phyloP scores from a whole-genome alignment of 2,113 vertebrate species.

The Cyprinodon variegatus region DNA sequence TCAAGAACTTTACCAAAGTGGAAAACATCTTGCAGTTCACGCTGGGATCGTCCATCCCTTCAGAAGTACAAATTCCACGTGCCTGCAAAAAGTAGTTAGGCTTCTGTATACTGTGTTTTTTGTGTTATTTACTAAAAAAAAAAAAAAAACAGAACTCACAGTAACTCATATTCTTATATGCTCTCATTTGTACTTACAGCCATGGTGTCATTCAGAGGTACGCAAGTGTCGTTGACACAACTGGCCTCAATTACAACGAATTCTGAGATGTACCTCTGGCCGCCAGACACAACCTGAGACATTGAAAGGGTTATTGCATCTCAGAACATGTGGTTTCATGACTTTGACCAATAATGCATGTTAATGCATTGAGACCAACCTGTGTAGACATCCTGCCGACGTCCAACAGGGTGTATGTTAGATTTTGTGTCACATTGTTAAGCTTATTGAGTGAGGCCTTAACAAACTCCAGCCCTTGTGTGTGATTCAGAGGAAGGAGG shows the following conservation, averaged over 20 bases:
- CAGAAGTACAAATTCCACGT: constrained; percentile 72
- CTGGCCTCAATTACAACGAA: constrained; percentile 74
- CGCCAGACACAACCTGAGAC: constrained; percentile 67
- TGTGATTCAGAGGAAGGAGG: constrained; percentile 77
- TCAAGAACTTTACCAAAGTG: constrained; percentile 50
- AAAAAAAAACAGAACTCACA: background rate
- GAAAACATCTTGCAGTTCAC: constrained; percentile 73
- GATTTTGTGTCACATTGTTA: constrained; percentile 56
- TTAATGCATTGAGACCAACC: constrained; percentile 46
- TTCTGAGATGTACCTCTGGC: constrained; percentile 53
- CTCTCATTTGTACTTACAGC: constrained; percentile 71
- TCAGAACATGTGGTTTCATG: background rate
- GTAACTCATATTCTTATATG: background rate
- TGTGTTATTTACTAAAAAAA: background rate
- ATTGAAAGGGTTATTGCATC: background rate
- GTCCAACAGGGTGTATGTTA: constrained; percentile 61
- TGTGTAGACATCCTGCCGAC: constrained; percentile 76
- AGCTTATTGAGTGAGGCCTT: constrained; percentile 62
- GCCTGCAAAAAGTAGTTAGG: constrained; percentile 40
- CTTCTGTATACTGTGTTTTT: background rate
- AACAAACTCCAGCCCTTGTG: constrained; percentile 63
- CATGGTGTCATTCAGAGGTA: constrained; percentile 37
- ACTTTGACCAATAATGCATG: background rate
- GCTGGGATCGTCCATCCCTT: constrained; percentile 17
- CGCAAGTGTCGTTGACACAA: constrained; percentile 69